A percentile compares a stretch with the other conserved stretches of the same genome.
Evolutionary conservation across 1,140 invertebrate species (phyloP).

Genomic region (Solenopsis invicta): DNA sequence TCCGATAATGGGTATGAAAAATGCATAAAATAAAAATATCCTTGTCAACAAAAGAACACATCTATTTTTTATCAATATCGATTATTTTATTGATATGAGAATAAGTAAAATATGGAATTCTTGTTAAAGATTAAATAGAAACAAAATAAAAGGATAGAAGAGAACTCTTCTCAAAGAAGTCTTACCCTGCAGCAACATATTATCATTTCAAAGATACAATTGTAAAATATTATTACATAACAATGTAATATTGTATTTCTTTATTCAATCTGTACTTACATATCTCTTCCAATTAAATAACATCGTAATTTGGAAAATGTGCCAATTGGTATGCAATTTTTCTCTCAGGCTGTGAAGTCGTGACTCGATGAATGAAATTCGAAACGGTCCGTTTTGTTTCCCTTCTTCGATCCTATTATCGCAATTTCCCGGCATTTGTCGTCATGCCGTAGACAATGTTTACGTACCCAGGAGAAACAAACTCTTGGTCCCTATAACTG

Average conservation of each 20-base stretch:
- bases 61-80: neutral
- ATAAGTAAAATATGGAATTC: conserved; percentile 27
- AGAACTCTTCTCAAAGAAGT: neutral
- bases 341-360: conserved; percentile 70
- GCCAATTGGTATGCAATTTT: conserved; percentile 53
- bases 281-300: conserved; percentile 3
- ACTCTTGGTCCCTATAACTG: conserved; percentile 81
- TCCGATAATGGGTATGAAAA: too few relatives aligned
- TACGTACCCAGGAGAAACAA: conserved; percentile 72
- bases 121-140: conserved; percentile 19
- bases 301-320: neutral
- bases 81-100: conserved; percentile 4
- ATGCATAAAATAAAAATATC: conserved; percentile 19
- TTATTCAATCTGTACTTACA: neutral
- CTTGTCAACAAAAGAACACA: neutral
- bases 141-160: neutral
- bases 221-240: conserved; percentile 18
- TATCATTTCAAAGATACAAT: neutral
- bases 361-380: conserved; percentile 52
- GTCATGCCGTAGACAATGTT: conserved; percentile 47
- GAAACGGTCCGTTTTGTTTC: conserved; percentile 42
- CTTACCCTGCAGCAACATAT: neutral
- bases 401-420: conserved; percentile 18
- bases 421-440: conserved; percentile 42
- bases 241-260: conserved; percentile 11